These are phyloP conservation scores for Morpho deidamia DNA, from an alignment of 2,888 invertebrate species.

Conservation along the genomic window DNA sequence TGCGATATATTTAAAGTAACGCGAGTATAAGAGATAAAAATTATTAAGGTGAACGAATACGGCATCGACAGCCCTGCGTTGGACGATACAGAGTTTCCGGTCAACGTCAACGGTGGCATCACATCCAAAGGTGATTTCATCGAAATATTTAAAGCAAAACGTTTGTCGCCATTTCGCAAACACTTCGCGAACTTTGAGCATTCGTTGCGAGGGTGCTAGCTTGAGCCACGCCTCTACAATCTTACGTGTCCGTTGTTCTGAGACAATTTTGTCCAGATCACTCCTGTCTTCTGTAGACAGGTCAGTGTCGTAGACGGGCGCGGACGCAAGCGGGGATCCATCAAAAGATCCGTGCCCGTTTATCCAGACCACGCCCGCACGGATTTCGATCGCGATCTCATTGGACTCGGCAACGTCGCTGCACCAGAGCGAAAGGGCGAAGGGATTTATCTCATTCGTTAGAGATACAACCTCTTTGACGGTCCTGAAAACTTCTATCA, in stretches of 20 bases:
- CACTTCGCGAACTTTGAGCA: neutral
- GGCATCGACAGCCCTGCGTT: neutral
- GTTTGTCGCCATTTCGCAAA: no score
- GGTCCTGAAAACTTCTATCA: conserved; percentile 48
- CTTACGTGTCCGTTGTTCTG: neutral
- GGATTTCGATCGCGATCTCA: conserved; percentile 36
- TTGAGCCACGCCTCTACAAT: neutral
- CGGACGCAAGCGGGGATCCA: conserved; percentile 31
- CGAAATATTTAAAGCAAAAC: neutral
- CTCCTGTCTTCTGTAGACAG: neutral
- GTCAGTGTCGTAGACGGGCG: conserved; percentile 16
- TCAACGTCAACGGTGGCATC: neutral
- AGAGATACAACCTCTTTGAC: conserved; percentile 44
- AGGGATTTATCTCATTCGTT: conserved; percentile 24
- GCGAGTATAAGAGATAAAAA: neutral
- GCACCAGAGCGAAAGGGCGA: conserved; percentile 46
- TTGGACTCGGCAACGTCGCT: conserved; percentile 40
- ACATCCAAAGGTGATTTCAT: neutral
- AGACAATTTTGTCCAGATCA: no score
- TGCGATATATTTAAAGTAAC: neutral
- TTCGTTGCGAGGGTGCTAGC: neutral
- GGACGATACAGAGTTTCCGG: neutral
- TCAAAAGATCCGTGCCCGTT: conserved; percentile 41
- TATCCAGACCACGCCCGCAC: conserved; percentile 39
- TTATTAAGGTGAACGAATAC: neutral